These are phyloP conservation scores for Microplitis deprimator DNA, from an alignment of 2,888 invertebrate genomes.

Conservation along the genomic window DNA sequence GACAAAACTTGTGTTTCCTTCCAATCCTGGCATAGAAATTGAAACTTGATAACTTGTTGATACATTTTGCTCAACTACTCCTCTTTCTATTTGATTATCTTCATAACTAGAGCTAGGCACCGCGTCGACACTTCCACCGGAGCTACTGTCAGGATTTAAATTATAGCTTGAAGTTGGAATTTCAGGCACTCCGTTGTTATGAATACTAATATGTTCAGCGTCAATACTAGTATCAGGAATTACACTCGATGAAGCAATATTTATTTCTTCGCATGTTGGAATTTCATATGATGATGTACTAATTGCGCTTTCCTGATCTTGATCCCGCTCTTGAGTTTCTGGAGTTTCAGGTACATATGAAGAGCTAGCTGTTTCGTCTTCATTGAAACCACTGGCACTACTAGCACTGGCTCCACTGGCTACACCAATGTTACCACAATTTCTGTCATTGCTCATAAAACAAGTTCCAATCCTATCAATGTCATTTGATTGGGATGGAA, in stretches of 20 bases:
- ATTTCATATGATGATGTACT: constrained; percentile 70
- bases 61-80: constrained; percentile 65
- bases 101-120: constrained; percentile 67
- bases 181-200: constrained; percentile 67
- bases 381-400: constrained; percentile 62
- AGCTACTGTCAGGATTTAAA: constrained; percentile 66
- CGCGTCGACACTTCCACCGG: constrained; percentile 61
- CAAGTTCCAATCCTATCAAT: constrained; percentile 64
- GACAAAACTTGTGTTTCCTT: constrained; percentile 64
- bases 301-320: constrained; percentile 69
- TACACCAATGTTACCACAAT: constrained; percentile 51
- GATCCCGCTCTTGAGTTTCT: constrained; percentile 68
- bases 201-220: constrained; percentile 64
- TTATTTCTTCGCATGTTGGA: constrained; percentile 68
- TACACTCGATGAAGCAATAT: constrained; percentile 66
- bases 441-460: neutral
- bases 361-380: constrained; percentile 69
- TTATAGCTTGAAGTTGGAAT: constrained; percentile 68
- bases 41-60: constrained; percentile 67
- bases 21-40: constrained; percentile 65
- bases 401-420: constrained; percentile 54
- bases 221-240: constrained; percentile 63
- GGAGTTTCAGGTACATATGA: constrained; percentile 70
- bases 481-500: constrained; percentile 68
- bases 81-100: constrained; percentile 55